phyloP scores from a whole-genome alignment of 2,888 invertebrate species.

The Heliconius hortense region DNA sequence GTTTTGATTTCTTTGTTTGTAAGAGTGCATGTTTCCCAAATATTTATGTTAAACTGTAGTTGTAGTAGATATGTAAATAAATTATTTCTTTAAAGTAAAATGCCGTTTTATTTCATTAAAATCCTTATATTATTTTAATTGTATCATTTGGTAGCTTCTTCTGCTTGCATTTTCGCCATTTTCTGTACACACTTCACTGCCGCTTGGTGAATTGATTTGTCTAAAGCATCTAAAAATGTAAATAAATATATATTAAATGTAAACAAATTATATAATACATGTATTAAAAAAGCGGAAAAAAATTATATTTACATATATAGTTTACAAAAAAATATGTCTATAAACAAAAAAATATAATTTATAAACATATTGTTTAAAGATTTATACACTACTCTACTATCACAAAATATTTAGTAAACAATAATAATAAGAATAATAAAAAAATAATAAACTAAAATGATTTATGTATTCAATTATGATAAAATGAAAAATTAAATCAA shows the following conservation, averaged over 20 bases:
- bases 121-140: constrained; percentile 21
- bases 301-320: too few species aligned
- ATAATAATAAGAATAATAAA: too few species aligned
- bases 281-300: not conserved
- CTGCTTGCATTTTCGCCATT: constrained; percentile 65
- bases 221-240: constrained; percentile 85
- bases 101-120: constrained; percentile 43
- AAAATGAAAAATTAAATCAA: constrained; percentile 40
- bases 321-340: too few species aligned
- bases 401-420: too few species aligned
- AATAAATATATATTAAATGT: not conserved
- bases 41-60: constrained; percentile 68
- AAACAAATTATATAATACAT: too few species aligned
- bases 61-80: constrained; percentile 73
- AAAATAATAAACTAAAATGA: too few species aligned
- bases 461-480: not conserved
- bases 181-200: constrained; percentile 87
- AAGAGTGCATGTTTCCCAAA: constrained; percentile 46
- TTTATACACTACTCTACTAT: too few species aligned
- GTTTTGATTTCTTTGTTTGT: constrained; percentile 39
- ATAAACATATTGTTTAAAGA: too few species aligned
- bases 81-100: constrained; percentile 52
- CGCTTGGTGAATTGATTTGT: constrained; percentile 88
- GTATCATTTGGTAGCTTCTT: constrained; percentile 56
- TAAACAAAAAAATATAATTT: too few species aligned